Conservation (phyloP, 2,888 invertebrate genomes). For the Chalcosyrphus nemorum region DNA sequence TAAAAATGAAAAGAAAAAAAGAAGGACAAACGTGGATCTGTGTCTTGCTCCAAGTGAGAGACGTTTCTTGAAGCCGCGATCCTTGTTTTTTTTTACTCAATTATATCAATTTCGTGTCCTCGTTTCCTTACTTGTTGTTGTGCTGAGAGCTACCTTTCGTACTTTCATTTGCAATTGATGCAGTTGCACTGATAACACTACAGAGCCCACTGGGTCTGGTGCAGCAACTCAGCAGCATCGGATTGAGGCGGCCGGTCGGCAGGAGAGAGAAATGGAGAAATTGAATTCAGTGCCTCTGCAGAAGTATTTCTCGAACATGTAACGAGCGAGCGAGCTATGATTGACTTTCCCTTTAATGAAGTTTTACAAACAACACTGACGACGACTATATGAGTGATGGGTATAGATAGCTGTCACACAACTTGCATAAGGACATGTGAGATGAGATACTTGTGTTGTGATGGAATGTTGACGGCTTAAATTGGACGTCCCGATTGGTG, state of each 20-base stretch:
- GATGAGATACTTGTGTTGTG: constrained; percentile 20
- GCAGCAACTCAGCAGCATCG: constrained; percentile 16
- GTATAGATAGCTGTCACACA: constrained; percentile 6
- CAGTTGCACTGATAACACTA: constrained; percentile 50
- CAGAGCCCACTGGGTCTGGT: constrained; percentile 11
- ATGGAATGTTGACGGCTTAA: constrained; percentile 37
- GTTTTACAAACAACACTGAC: background rate
- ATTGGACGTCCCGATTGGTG: constrained; percentile 15
- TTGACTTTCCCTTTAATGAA: constrained; percentile 68
- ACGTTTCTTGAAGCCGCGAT: background rate
- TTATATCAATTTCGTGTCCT: constrained; percentile 51
- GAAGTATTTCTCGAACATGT: constrained; percentile 22
- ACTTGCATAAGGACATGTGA: constrained; percentile 24
- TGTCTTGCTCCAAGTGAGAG: constrained; percentile 7
- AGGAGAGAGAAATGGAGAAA: constrained; percentile 33
- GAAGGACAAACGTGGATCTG: no score
- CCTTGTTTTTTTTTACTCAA: constrained; percentile 34
- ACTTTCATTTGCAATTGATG: constrained; percentile 67
- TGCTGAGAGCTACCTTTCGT: constrained; percentile 41
- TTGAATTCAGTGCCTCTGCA: constrained; percentile 14
- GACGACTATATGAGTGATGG: background rate
- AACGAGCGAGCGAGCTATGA: constrained; percentile 54
- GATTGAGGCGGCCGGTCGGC: constrained; percentile 3
- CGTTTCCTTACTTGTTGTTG: no score
- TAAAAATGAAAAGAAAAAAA: no score